Conservation (phyloP, 1,140 invertebrate species). For the Melanaphis sacchari region DNA sequence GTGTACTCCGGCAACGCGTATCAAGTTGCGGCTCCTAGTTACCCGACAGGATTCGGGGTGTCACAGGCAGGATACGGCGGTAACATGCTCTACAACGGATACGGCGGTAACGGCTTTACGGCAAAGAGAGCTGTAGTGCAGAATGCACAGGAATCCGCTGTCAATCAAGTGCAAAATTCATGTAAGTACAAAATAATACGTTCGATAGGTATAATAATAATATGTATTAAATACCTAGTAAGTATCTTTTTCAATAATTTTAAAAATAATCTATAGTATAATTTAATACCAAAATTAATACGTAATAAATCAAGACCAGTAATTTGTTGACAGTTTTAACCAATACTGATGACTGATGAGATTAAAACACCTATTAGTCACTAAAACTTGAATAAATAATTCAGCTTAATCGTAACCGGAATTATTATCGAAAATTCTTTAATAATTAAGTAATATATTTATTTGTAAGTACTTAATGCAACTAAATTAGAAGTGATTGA, state of each 20-base stretch:
- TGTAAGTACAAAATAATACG: slow-evolving; percentile 33
- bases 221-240: background rate
- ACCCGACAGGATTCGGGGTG: background rate
- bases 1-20: background rate
- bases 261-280: no score
- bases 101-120: background rate
- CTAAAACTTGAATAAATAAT: background rate
- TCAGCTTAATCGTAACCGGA: background rate
- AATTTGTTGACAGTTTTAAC: background rate
- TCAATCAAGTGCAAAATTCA: background rate
- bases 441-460: background rate
- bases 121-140: background rate
- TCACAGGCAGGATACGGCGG: background rate
- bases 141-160: background rate
- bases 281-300: no score
- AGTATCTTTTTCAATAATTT: background rate
- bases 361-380: no score
- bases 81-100: background rate
- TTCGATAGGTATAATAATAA: background rate
- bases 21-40: background rate
- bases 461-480: background rate
- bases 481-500: background rate
- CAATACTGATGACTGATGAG: no score
- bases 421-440: background rate
- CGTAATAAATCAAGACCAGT: background rate